These are phyloP conservation scores for Bufo bufo DNA, from an alignment of 2,113 vertebrate genomes.

Conservation along the genomic window DNA sequence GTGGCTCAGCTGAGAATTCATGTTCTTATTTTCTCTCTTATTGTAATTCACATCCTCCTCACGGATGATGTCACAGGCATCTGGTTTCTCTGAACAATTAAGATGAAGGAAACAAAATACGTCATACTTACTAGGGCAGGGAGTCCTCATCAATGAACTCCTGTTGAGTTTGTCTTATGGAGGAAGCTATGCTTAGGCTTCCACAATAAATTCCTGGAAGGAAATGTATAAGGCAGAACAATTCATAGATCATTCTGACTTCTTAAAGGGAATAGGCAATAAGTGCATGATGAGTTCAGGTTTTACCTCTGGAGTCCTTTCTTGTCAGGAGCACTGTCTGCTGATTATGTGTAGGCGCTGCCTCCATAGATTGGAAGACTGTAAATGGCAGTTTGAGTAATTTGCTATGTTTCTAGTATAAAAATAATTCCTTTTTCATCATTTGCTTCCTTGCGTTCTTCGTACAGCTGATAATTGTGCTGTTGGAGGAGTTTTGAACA, in stretches of 20 bases:
- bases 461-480: too few relatives aligned
- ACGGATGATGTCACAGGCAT: not conserved
- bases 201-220: not conserved
- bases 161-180: not conserved
- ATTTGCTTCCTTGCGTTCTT: too few relatives aligned
- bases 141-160: not conserved
- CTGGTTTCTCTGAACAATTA: conserved; percentile 9
- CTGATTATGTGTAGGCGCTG: too few relatives aligned
- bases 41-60: conserved; percentile 30
- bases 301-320: not conserved
- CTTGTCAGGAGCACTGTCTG: too few relatives aligned
- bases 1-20: not conserved
- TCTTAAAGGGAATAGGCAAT: not conserved
- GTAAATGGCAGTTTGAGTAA: too few relatives aligned
- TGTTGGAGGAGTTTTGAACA: too few relatives aligned
- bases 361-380: too few relatives aligned
- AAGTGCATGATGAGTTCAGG: too few relatives aligned
- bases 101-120: not conserved
- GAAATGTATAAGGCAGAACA: not conserved
- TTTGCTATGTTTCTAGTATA: too few relatives aligned
- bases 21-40: conserved; percentile 13
- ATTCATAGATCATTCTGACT: not conserved
- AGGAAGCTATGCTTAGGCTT: not conserved
- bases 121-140: not conserved
- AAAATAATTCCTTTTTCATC: too few relatives aligned